Conservation (phyloP, 2,113 vertebrate species). For the Thalassarche chlororhynchos region DNA sequence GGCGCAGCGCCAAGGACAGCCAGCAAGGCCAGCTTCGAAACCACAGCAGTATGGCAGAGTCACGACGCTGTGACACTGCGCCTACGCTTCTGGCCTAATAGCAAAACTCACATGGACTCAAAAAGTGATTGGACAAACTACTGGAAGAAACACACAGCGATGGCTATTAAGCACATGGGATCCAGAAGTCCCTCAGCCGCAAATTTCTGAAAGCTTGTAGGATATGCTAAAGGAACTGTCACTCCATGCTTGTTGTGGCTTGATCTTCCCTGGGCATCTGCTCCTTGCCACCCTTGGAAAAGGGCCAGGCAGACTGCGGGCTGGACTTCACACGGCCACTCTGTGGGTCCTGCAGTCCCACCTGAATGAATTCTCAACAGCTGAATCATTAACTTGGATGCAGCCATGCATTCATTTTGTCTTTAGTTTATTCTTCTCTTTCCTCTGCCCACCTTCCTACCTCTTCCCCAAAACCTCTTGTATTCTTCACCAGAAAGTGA, state of each 20-base stretch:
- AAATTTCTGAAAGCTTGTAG: neutral
- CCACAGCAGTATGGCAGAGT: neutral
- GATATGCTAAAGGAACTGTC: neutral
- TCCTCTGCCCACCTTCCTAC: neutral
- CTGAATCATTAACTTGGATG: neutral
- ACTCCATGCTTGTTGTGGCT: neutral
- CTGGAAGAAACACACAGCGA: neutral
- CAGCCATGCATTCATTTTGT: neutral
- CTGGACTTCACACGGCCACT: neutral
- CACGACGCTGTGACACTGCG: fast-evolving
- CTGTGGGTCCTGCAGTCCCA: fast-evolving
- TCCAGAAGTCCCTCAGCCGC: neutral
- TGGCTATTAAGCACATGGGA: neutral
- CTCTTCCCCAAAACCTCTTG: neutral
- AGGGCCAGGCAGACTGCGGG: neutral
- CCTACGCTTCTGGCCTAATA: neutral
- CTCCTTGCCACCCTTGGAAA: neutral
- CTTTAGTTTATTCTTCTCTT: neutral
- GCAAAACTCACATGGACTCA: neutral
- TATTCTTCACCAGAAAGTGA: neutral
- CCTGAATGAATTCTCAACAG: neutral
- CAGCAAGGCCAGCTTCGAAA: neutral
- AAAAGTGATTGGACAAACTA: neutral
- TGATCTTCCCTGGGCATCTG: neutral
- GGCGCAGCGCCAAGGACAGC: fast-evolving